Percentiles rank a stretch among this genome's conserved stretches.
These are phyloP conservation scores for Flabesymbios commensalis DNA, from an alignment of 2,888 invertebrate genomes.

Conservation along the genomic window DNA sequence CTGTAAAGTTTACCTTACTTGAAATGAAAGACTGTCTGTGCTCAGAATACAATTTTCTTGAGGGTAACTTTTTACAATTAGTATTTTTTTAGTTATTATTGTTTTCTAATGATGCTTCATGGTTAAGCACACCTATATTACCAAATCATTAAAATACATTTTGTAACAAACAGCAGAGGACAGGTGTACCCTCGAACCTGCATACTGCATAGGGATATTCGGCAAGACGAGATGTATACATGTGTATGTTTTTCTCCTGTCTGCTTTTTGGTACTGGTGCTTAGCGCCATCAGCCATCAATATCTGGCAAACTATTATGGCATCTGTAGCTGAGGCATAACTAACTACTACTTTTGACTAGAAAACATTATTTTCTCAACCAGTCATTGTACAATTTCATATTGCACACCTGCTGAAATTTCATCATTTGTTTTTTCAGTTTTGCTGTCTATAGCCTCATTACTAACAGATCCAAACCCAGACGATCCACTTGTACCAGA, in stretches of 20 bases:
- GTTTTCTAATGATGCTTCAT: no score
- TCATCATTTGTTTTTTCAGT: constrained; percentile 70
- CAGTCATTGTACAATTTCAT: no score
- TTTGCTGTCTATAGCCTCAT: constrained; percentile 99
- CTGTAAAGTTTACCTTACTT: no score
- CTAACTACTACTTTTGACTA: no score
- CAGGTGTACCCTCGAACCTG: not conserved
- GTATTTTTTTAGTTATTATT: not conserved
- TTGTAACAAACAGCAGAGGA: not conserved
- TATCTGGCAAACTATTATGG: no score
- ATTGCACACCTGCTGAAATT: not conserved
- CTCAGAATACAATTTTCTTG: not conserved
- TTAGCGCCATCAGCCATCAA: no score
- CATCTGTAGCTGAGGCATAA: no score
- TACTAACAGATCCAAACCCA: constrained; percentile 99
- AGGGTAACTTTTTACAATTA: not conserved
- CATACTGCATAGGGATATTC: not conserved
- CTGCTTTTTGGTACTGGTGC: no score
- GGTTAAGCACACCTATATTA: not conserved
- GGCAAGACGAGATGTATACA: not conserved
- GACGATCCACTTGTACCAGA: constrained; percentile 99
- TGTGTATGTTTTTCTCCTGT: not conserved
- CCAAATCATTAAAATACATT: not conserved
- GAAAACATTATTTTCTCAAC: no score
- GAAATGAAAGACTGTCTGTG: no score